Evolutionary conservation across 2,797 vertebrate genomes (phyloP), one percentile per base, ranked within the genome.

Genomic region (Columba guinea): DNA sequence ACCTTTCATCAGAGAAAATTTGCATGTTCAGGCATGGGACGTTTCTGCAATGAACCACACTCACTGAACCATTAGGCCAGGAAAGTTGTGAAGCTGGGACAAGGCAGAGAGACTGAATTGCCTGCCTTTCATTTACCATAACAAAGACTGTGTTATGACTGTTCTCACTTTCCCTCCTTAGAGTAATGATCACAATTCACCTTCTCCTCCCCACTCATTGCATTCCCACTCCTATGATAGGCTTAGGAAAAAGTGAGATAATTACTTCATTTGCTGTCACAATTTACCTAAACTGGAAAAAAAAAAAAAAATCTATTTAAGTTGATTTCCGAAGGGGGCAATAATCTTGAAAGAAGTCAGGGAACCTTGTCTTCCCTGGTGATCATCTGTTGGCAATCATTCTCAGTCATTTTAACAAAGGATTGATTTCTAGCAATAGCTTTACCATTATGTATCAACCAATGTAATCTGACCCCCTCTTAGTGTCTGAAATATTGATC

Each of bases 401-500:
- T 85, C 64, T 81, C 26, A 51, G 51, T 35, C 64, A 44, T 56
- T 94, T 93, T 87, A 88, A 94, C 28, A 89, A 89, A 67, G 8
- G 69, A 94, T 49, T 92, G 81, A 79, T 94, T 93, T 94, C 64
- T 82, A 87, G 19, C 52, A 90, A 81, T 65, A 22, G 21, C 5
- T 86, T 94, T 84, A 64, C 59, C 35, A 70, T 83, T 85, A 77
- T 77, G 90, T 89, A 82, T 73, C 74, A 90, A 27, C 8, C 34
- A 64, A 14, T 41, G 19, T 26, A 90, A 70, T 70, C 28, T 76
- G 41, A 86, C 7, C 14, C 23, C 7, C 19, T 2, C 28, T 86
- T 80, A 80, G n/a, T 75, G 20, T 68, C 58, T 78, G 41, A 65
- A 92, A 89, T 90, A 94, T 87, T 77, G 84, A 94, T 93, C 67